A percentile compares a stretch with the other conserved stretches of the same genome.
These are phyloP conservation scores for Sapajus apella DNA, from an alignment of 2,113 vertebrate genomes.

Conservation along the genomic window DNA sequence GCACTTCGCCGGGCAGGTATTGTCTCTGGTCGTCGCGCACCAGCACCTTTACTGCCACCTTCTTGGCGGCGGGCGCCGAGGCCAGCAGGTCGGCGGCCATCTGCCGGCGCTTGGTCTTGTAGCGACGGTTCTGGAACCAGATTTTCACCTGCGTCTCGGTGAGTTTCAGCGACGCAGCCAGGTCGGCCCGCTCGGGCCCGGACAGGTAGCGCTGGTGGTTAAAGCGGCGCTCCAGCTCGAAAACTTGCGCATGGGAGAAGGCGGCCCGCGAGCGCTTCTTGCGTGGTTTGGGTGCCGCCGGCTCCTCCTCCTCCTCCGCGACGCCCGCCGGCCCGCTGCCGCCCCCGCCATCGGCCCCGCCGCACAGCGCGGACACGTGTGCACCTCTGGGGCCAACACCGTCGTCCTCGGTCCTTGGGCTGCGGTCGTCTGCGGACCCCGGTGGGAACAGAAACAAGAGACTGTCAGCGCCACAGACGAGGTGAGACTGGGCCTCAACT, in stretches of 20 bases:
- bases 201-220: constrained; percentile 99
- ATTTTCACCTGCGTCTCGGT: constrained; percentile 99
- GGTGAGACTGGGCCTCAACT: not conserved
- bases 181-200: constrained; percentile 96
- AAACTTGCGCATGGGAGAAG: constrained; percentile 98
- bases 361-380: constrained; percentile 14
- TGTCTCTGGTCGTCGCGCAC: constrained; percentile 99
- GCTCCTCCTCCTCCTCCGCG: constrained; percentile 80
- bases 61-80: constrained; percentile 95
- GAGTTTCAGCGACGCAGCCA: constrained; percentile 97
- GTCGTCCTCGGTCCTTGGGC: constrained; percentile 80
- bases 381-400: not conserved
- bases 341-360: not conserved
- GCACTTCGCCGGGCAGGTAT: constrained; percentile 95
- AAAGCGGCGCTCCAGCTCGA: constrained; percentile 98
- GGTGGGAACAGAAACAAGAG: constrained; percentile 63
- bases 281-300: constrained; percentile 90
- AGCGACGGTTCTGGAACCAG: constrained; percentile 99
- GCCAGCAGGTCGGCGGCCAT: constrained; percentile 97
- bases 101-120: constrained; percentile 98
- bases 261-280: constrained; percentile 98
- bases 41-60: constrained; percentile 97
- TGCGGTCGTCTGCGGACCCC: constrained; percentile 82
- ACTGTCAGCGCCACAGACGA: constrained; percentile 52
- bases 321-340: constrained; percentile 67